These are phyloP conservation scores for Holothuria leucospilota DNA, from an alignment of 53 echinoderm and acorn worm genomes.

Conservation along the genomic window DNA sequence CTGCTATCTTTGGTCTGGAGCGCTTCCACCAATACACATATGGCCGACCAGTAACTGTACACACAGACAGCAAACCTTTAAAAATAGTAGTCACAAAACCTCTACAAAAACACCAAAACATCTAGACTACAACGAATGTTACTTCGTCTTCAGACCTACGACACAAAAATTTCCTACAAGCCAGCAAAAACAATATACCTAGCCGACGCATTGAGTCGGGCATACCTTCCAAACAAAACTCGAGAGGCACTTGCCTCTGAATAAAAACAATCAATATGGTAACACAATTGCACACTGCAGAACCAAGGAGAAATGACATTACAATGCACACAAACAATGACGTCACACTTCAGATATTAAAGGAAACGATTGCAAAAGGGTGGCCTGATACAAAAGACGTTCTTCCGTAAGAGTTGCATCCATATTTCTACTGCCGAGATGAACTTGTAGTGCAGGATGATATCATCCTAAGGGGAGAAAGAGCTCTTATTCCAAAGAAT, in stretches of 20 bases:
- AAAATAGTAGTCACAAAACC: constrained; percentile 75
- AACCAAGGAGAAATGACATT: constrained; percentile 35
- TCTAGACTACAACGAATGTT: constrained; percentile 66
- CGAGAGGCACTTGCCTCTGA: constrained; percentile 16
- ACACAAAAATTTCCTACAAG: constrained; percentile 44
- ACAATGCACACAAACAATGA: constrained; percentile 22
- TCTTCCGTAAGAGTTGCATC: constrained; percentile 6
- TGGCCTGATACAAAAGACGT: constrained; percentile 57
- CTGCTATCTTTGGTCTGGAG: constrained; percentile 63
- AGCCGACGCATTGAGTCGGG: constrained; percentile 62
- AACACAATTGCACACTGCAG: constrained; percentile 43
- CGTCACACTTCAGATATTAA: constrained; percentile 14
- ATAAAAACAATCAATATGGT: constrained; percentile 60
- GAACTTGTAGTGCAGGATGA: constrained; percentile 60
- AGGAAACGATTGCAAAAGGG: constrained; percentile 38
- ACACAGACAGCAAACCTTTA: constrained; percentile 71
- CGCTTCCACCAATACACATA: constrained; percentile 69
- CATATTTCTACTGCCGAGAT: constrained; percentile 63
- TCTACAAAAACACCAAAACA: constrained; percentile 64
- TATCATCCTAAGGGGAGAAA: constrained; percentile 59
- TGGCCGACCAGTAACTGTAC: constrained; percentile 56
- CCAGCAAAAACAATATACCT: constrained; percentile 59
- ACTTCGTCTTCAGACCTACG: constrained; percentile 54
- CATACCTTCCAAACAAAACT: constrained; percentile 45
- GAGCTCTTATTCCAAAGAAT: constrained; percentile 46